Conservation (phyloP, 2,797 vertebrate genomes). For the Lepus oiostolus region DNA sequence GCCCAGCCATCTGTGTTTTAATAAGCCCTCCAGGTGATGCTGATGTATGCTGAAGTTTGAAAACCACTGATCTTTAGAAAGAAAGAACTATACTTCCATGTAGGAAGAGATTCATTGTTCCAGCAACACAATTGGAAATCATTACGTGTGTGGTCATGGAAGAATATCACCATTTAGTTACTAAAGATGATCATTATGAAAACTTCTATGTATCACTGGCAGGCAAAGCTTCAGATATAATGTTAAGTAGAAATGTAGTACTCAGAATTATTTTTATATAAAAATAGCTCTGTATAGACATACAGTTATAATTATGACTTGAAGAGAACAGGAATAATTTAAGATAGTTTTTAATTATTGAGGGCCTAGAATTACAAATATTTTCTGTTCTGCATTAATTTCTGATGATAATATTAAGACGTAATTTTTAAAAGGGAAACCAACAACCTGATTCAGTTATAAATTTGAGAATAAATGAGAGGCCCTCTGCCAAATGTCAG, state of each 20-base stretch:
- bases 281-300: constrained; percentile 4
- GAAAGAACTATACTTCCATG: not conserved
- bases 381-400: constrained; percentile 18
- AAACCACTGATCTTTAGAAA: not conserved
- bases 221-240: not conserved
- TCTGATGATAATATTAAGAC: not conserved
- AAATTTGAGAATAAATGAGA: constrained; percentile 47
- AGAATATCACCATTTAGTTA: not conserved
- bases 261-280: not conserved
- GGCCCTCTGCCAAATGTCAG: not conserved
- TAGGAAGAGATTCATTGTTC: not conserved
- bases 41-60: not conserved
- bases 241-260: not conserved
- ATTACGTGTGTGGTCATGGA: not conserved
- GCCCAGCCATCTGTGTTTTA: not conserved
- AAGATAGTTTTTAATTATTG: constrained; percentile 52
- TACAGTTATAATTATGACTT: not conserved
- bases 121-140: not conserved
- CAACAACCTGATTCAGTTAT: not conserved
- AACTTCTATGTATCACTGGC: not conserved
- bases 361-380: not conserved
- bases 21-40: not conserved
- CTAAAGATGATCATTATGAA: constrained; percentile 46
- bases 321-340: not conserved
- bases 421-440: not conserved